Evolutionary conservation across 2,797 vertebrate genomes (phyloP).

Genomic region (Neosalanx taihuensis): DNA sequence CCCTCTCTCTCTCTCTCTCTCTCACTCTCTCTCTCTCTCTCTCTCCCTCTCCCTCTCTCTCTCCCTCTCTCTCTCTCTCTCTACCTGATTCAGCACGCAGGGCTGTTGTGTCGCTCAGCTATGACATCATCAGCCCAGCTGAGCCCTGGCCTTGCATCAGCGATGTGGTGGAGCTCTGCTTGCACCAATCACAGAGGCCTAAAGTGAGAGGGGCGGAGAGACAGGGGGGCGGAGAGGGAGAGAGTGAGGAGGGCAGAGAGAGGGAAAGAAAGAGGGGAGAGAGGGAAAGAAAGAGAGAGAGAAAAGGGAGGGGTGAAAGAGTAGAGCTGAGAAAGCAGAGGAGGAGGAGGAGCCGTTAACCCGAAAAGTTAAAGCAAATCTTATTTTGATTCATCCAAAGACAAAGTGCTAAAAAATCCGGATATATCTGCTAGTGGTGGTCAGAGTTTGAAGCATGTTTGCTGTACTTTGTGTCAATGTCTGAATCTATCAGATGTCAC

Average conservation of each 20-base stretch:
- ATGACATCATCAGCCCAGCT: constrained; percentile 48
- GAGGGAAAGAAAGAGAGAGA: too few species aligned
- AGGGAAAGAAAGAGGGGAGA: too few species aligned
- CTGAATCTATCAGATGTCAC: constrained; percentile 11
- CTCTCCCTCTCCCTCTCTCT: background rate
- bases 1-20: background rate
- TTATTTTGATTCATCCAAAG: constrained; percentile 41
- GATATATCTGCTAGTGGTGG: background rate
- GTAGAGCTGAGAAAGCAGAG: constrained; percentile 44
- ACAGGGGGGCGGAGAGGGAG: constrained; percentile 40
- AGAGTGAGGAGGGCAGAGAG: constrained; percentile 21
- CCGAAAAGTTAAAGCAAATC: constrained; percentile 34
- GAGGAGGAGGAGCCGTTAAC: constrained; percentile 28
- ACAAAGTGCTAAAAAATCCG: background rate
- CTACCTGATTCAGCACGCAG: constrained; percentile 57
- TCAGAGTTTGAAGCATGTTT: constrained; percentile 14
- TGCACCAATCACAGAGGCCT: constrained; percentile 43
- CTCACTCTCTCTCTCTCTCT: background rate
- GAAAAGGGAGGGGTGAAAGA: too few species aligned
- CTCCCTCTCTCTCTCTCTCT: constrained; percentile 5
- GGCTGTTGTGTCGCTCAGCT: constrained; percentile 48
- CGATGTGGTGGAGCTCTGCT: constrained; percentile 34
- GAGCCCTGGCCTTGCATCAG: constrained; percentile 42
- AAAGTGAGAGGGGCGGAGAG: too few species aligned
- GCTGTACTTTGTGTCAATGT: constrained; percentile 14